Base-by-base conservation (phyloP, 2,797 vertebrate genomes). In the Centropyge bicolor region DNA sequence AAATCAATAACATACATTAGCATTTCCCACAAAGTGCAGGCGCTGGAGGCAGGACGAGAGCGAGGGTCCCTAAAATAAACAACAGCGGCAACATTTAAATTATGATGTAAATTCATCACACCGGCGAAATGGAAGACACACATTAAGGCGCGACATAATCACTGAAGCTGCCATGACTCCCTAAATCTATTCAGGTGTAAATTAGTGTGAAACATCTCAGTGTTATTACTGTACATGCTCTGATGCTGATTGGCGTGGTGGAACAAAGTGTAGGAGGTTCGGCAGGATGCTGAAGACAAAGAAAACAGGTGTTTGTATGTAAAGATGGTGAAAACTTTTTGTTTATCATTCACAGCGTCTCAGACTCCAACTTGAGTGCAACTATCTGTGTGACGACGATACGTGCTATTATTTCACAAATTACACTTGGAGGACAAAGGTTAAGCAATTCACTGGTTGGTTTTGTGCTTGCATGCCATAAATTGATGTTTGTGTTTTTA, bases 121-220 rank as follows among this genome's bases (percentile, higher is more conserved):
- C 7, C 10, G 9, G 69, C 40, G 31, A 69, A 57, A 57, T 4
- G 17, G 48, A 75, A 83, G 48, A 59, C 14, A 11, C 45, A 63
- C 70, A 67, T 65, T 62, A 70, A 67, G 16, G 51, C 0, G 22
- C 51, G 9, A 38, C 31, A 35, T 43, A 56, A 74, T 64, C 49
- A 68, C 16, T 36, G 36, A n/a, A 56, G 71, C 54, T 68, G 56
- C 66, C 12, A 38, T 51, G 19, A 10, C 27, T 46, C 19, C 36
- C 62, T 73, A 78, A 78, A 86, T 64, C 40, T 46, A 35, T 70
- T 69, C 73, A 89, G 85, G 88, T 87, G 87, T 67, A 87, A 92
- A 92, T 92, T 74, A 88, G 75, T 82, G 78, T 83, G 84, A 91
- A 85, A 81, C 38, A 67, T 76, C n/a, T 71, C 52, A 3, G 59